phyloP scores from a whole-genome alignment of 23 tunicate genomes.

The Corella eumyota region DNA sequence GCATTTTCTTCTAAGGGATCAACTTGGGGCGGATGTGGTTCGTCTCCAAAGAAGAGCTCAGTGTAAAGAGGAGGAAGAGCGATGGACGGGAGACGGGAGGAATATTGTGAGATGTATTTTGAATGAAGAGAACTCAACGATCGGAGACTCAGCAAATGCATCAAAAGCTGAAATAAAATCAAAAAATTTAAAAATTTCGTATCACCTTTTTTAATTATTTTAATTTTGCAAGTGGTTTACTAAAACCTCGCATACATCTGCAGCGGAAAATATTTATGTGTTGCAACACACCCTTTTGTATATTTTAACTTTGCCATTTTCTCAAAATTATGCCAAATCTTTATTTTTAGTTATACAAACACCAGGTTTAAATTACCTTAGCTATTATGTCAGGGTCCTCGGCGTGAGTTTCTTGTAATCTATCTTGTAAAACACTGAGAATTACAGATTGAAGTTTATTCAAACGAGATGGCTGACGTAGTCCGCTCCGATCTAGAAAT shows the following conservation, averaged over 20 bases:
- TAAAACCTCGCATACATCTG: no score
- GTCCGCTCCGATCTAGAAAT: constrained; percentile 10
- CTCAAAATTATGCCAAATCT: no score
- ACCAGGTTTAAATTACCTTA: no score
- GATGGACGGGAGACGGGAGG: background rate
- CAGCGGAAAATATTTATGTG: no score
- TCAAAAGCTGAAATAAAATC: constrained; percentile 3
- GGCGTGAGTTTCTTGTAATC: constrained; percentile 8
- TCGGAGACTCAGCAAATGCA: constrained; percentile 6
- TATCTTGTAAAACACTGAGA: constrained; percentile 3
- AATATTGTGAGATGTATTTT: constrained; percentile 8
- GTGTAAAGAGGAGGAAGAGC: constrained; percentile 39
- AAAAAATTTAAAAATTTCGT: no score
- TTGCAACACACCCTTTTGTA: no score
- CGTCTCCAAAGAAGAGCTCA: constrained; percentile 27
- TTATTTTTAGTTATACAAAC: no score
- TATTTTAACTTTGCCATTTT: no score
- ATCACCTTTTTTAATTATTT: no score
- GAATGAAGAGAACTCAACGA: constrained; percentile 4
- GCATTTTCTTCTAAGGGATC: no score
- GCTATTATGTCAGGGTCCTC: background rate
- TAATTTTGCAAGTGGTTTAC: no score
- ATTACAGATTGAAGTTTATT: constrained; percentile 11
- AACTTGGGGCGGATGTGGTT: background rate
- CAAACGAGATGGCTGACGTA: constrained; percentile 6